phyloP scores from a whole-genome alignment of 2,888 invertebrate species.

The Hyalella azteca region DNA sequence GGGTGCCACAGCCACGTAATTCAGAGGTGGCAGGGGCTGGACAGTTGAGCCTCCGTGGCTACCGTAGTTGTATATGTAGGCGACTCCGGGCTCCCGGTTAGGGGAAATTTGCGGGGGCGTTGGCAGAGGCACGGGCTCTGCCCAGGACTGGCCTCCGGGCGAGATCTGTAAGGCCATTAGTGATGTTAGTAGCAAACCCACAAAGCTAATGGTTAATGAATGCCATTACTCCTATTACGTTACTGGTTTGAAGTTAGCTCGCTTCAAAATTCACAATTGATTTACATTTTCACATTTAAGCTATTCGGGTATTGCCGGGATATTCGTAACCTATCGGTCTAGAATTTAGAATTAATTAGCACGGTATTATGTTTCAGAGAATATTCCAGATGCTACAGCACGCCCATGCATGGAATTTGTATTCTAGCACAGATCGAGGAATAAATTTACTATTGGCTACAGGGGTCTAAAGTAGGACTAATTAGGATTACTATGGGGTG shows the following conservation, averaged over 20 bases:
- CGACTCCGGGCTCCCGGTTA: slow-evolving; percentile 54
- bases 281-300: too few relatives aligned
- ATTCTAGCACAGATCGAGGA: too few relatives aligned
- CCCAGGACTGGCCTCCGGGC: slow-evolving; percentile 56
- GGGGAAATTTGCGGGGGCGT: slow-evolving; percentile 57
- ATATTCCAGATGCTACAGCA: too few relatives aligned
- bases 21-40: slow-evolving; percentile 55
- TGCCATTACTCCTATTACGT: background rate
- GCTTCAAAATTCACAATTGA: too few relatives aligned
- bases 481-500: too few relatives aligned
- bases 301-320: too few relatives aligned
- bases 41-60: slow-evolving; percentile 43
- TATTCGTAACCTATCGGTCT: too few relatives aligned
- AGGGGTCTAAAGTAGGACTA: too few relatives aligned
- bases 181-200: slow-evolving; percentile 36
- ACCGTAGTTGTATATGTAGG: slow-evolving; percentile 57
- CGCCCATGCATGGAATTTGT: too few relatives aligned
- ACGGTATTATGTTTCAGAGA: too few relatives aligned
- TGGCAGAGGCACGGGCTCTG: slow-evolving; percentile 55
- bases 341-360: too few relatives aligned
- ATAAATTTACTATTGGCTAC: too few relatives aligned
- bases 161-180: slow-evolving; percentile 48
- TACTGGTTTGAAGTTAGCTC: background rate
- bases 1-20: slow-evolving; percentile 54
- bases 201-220: slow-evolving; percentile 1